Conservation (phyloP, 2,888 invertebrate species). For the Orthonevra nobilis region DNA sequence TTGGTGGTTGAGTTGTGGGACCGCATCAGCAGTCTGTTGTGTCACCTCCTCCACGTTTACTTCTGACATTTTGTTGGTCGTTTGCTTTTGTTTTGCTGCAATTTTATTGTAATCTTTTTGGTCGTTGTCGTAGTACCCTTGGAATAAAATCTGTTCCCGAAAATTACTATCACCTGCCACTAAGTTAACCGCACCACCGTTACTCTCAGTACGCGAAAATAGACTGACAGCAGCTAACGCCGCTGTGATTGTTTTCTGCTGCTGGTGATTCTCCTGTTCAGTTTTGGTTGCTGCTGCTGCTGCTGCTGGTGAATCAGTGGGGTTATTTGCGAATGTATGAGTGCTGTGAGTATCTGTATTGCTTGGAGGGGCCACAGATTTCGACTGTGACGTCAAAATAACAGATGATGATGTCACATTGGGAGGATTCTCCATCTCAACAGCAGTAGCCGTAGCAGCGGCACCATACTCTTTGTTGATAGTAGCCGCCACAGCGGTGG, state of each 20-base stretch:
- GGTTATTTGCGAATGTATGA: slow-evolving; percentile 75
- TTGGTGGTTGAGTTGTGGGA: slow-evolving; percentile 2
- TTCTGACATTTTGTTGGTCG: slow-evolving; percentile 40
- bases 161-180: slow-evolving; percentile 39
- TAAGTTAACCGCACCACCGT: slow-evolving; percentile 35
- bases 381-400: slow-evolving; percentile 71
- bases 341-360: slow-evolving; percentile 71
- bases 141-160: slow-evolving; percentile 35
- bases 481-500: slow-evolving; percentile 46
- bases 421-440: slow-evolving; percentile 71
- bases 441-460: slow-evolving; percentile 39
- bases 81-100: slow-evolving; percentile 15
- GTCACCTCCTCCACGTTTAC: slow-evolving; percentile 44
- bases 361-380: slow-evolving; percentile 69
- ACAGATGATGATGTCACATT: slow-evolving; percentile 61
- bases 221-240: slow-evolving; percentile 66
- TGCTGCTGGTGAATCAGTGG: slow-evolving; percentile 60
- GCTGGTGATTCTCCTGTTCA: slow-evolving; percentile 54
- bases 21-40: slow-evolving; percentile 18
- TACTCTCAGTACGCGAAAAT: slow-evolving; percentile 59
- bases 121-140: slow-evolving; percentile 2
- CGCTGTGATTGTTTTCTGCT: slow-evolving; percentile 70
- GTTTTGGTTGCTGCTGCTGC: slow-evolving; percentile 39
- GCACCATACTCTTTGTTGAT: slow-evolving; percentile 46
- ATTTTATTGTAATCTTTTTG: slow-evolving; percentile 1